These are phyloP conservation scores for Conchocele bisecta DNA, from an alignment of 2,888 invertebrate species.

Conservation along the genomic window DNA sequence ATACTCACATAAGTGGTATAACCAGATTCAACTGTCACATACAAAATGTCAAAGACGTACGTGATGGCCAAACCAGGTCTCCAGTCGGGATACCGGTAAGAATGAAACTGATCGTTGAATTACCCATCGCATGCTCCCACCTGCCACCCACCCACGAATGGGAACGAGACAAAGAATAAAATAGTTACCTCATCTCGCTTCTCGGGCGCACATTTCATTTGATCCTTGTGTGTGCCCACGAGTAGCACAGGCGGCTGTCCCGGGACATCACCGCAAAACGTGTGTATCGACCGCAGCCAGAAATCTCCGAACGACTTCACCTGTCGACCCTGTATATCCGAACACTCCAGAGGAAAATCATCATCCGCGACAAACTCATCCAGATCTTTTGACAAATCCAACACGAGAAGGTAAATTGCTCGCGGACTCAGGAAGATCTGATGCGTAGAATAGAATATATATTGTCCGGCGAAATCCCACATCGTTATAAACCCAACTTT, in stretches of 20 bases:
- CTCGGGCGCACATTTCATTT: conserved; percentile 23
- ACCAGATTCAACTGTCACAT: too few species aligned
- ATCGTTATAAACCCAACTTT: conserved; percentile 44
- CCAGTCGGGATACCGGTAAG: too few species aligned
- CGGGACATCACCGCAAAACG: conserved; percentile 53
- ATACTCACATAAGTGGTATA: too few species aligned
- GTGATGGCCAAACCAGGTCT: too few species aligned
- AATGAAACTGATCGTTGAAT: too few species aligned
- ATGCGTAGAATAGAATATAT: conserved; percentile 55
- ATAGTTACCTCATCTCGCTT: conserved; percentile 21
- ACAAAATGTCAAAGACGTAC: too few species aligned
- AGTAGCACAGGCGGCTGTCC: conserved; percentile 53
- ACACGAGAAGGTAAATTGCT: conserved; percentile 47
- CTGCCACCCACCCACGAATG: too few species aligned
- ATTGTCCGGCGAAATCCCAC: conserved; percentile 61
- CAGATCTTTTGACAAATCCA: conserved; percentile 44
- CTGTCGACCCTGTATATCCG: conserved; percentile 36
- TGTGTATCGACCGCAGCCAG: conserved; percentile 54
- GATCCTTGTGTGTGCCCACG: conserved; percentile 48
- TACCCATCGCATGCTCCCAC: too few species aligned
- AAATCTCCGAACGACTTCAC: conserved; percentile 52
- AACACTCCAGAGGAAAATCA: conserved; percentile 46
- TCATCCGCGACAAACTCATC: conserved; percentile 48
- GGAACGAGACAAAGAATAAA: too few species aligned
- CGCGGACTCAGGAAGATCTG: conserved; percentile 51